Evolutionary conservation across 1,140 invertebrate species (phyloP), one percentile per base, ranked within the genome.

Genomic region (Glossosoma conforme): DNA sequence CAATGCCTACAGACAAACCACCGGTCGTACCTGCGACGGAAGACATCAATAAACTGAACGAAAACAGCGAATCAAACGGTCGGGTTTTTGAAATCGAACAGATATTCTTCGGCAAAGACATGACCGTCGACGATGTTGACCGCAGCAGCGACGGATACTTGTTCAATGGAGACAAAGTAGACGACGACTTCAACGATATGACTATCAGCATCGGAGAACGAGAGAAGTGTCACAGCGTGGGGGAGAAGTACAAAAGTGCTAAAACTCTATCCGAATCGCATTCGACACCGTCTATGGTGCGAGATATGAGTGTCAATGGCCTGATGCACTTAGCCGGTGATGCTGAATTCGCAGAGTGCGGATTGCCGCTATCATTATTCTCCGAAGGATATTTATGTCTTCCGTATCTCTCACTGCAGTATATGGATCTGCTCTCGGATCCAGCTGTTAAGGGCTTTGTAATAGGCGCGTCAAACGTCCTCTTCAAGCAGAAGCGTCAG

Each of bases 401-500:
- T 68, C 96, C 97, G 22, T 99, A 98, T 71, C 76, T 98, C 41
- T 97, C 93, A 3, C 75, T 99, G 33, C 91, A 94, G 58, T 97
- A 95, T 68, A 83, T 97, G 73, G 95, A 98, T 75, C 72, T 97
- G 33, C 69, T 99, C 19, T 84, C 82, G 46, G 92, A 97, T 69
- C 76, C 85, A 2, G 90, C 89, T 62, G 87, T 97, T 5, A 76
- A 90, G 54, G 91, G 93, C 37, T 98, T 95, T 71, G 75, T 97
- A 25, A 89, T 97, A 54, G 97, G 97, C 38, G 96, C 96, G 6
- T 97, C 95, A 25, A 99, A 99, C 80, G 85, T 97, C 13, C 74
- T 99, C 5, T 99, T 98, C 64, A 93, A 94, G 68, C 94, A 97
- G 63, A 96, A 96, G 64, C 83, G 86, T 50, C 88, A 96, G 62